Conservation (phyloP, 2,888 invertebrate species). For the Sarcophaga subvicina region DNA sequence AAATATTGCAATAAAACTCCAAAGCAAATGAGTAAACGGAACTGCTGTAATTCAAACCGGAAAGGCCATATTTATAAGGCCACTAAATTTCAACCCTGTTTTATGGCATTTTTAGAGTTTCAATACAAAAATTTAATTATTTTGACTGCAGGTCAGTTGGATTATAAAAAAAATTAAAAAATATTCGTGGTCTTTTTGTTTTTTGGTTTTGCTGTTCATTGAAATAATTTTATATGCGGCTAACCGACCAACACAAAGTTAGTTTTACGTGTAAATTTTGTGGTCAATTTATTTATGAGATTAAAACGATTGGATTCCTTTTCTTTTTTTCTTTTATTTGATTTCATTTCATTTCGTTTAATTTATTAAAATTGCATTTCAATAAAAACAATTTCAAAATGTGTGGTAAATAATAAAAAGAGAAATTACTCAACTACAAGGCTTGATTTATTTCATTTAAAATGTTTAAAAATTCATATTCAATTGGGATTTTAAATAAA, state of each 20-base stretch:
- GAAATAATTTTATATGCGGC: conserved; percentile 56
- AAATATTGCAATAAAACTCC: neutral
- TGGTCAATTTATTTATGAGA: conserved; percentile 61
- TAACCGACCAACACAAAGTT: conserved; percentile 54
- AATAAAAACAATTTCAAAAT: neutral
- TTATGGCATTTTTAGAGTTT: neutral
- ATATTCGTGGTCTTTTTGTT: conserved; percentile 36
- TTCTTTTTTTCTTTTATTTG: neutral
- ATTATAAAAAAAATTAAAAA: conserved; percentile 59
- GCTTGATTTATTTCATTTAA: neutral
- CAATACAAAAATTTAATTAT: neutral
- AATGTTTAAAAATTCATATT: neutral
- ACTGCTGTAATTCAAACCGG: neutral
- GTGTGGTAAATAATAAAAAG: neutral
- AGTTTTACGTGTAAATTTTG: conserved; percentile 59
- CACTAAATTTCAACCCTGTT: neutral
- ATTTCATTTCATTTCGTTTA: neutral
- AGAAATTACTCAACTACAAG: neutral
- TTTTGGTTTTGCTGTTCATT: conserved; percentile 7
- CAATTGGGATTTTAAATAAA: neutral
- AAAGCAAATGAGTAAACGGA: neutral
- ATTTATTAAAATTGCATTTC: neutral
- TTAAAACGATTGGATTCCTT: conserved; percentile 47
- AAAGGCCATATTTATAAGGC: conserved; percentile 73
- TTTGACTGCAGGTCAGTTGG: conserved; percentile 56